A percentile compares a stretch with the other conserved stretches of the same genome.
These are phyloP conservation scores for Rhinoraja longicauda DNA, from an alignment of 2,797 vertebrate genomes.

Conservation along the genomic window DNA sequence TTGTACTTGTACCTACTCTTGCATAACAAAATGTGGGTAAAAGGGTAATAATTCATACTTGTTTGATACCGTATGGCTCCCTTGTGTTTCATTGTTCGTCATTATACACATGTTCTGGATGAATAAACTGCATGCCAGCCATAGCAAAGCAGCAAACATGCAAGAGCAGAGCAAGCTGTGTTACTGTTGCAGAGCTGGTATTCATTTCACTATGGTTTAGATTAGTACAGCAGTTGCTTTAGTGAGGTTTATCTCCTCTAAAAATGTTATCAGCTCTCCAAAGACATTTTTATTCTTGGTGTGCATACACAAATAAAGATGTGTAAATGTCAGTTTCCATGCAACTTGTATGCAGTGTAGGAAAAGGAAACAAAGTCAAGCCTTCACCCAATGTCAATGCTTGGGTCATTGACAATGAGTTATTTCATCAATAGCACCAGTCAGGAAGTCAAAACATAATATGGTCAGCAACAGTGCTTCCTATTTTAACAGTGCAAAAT, in stretches of 20 bases:
- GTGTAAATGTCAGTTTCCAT: not conserved
- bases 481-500: slow-evolving; percentile 9
- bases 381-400: not conserved
- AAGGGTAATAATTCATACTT: slow-evolving; percentile 13
- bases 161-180: not conserved
- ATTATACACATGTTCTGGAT: not conserved
- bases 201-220: not conserved
- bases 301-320: not conserved
- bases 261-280: not conserved
- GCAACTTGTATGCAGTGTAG: not conserved
- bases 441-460: not conserved
- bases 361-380: not conserved
- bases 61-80: not conserved
- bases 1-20: not conserved
- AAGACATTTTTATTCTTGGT: not conserved
- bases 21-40: not conserved
- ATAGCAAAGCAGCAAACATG: slow-evolving; percentile 9
- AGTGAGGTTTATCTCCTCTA: not conserved
- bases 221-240: not conserved
- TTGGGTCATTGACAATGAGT: not conserved
- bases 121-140: not conserved
- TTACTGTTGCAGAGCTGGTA: not conserved
- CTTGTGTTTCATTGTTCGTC: not conserved
- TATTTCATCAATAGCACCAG: not conserved
- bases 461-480: not conserved